Conservation (phyloP, 2,888 invertebrate species). For the Neocrepidodera transversa region DNA sequence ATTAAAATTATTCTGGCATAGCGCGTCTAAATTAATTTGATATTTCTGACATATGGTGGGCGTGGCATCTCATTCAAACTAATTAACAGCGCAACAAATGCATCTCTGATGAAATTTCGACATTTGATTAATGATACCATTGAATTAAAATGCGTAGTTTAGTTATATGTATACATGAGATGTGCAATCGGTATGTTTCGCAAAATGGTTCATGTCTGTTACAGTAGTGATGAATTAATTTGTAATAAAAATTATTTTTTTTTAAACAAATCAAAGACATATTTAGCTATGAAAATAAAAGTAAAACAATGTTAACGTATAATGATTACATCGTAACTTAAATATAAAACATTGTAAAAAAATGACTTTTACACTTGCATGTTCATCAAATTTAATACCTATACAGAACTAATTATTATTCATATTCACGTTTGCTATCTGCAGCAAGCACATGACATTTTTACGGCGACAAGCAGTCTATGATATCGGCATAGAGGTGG, state of each 20-base stretch:
- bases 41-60: conserved; percentile 18
- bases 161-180: conserved; percentile 10
- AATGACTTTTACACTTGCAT: conserved; percentile 20
- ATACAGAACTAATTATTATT: conserved; percentile 29
- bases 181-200: conserved; percentile 1
- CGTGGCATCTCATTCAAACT: conserved; percentile 24
- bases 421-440: conserved; percentile 32
- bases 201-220: neutral
- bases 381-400: conserved; percentile 30
- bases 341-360: conserved; percentile 5
- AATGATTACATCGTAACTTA: conserved; percentile 13
- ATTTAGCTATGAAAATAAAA: too few relatives aligned
- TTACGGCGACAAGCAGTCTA: conserved; percentile 40
- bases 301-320: neutral
- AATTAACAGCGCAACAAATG: conserved; percentile 26
- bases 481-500: conserved; percentile 18
- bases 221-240: too few relatives aligned
- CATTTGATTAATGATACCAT: conserved; percentile 25
- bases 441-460: conserved; percentile 32
- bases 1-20: conserved; percentile 3
- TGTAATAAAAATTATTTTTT: too few relatives aligned
- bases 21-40: conserved; percentile 15
- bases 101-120: conserved; percentile 21
- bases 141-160: conserved; percentile 16
- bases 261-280: too few relatives aligned